Base-by-base conservation (phyloP, 2,797 vertebrate genomes). In the Acipenser transmontanus region DNA sequence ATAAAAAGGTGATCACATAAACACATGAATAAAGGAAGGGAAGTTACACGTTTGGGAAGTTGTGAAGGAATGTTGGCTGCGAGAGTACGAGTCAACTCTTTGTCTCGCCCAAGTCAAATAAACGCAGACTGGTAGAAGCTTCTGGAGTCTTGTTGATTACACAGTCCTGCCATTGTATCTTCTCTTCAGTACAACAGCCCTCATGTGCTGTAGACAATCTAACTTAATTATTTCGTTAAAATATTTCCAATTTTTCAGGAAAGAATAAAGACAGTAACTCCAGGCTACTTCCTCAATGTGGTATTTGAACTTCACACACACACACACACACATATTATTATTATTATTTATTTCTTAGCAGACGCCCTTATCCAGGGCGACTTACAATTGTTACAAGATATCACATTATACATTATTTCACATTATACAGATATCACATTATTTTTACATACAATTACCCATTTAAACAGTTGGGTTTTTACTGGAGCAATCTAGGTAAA, bases 241-340 rank as follows among this genome's bases (percentile, higher is more conserved):
- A 9, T 47, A 64, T 64, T 66, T 79, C 74, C 66, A 74, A 57
- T 82, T 78, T 80, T 78, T 12, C 73, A 72, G 7, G 6, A 77
- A 76, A 73, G 79, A 80, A 70, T 77, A 76, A 63, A 74, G 78
- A 79, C 78, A 77, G 20, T 72, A 73, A 81, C 78, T 82, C 64
- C 69, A 72, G 81, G 76, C 80, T 76, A 78, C 74, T 75, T 76
- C 74, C 79, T 73, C 73, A 67, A 76, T 82, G 76, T 77, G 79
- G 62, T 66, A 62, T 70, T 77, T 48, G 51, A 48, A 20, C 75
- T 57, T 11, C 11, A 57, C 34, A 34, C 34, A 34, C 34, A 34
- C 34, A 34, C 34, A 34, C 34, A 34, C 34, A 34, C 34, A 34
- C 34, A 34, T n/a, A 11, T 8, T 8, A n/a, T 56, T 8, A 5